phyloP scores from a whole-genome alignment of 2,113 vertebrate genomes.

The Bubo blakistoni region DNA sequence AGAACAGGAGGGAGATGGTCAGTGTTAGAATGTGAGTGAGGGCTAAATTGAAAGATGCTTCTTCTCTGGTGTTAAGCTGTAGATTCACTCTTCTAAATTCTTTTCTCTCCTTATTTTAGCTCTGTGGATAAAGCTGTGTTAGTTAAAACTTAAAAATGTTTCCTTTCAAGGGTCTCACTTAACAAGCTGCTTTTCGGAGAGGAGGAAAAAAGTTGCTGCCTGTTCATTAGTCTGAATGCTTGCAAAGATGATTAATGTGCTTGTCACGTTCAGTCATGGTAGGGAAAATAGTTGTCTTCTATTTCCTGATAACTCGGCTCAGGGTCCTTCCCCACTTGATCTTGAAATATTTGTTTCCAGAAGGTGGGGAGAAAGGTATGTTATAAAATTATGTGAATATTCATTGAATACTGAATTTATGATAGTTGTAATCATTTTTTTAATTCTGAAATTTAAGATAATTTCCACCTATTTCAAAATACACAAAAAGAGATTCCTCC shows the following conservation, averaged over 20 bases:
- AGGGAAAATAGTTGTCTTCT: background rate
- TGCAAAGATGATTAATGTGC: background rate
- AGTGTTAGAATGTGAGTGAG: background rate
- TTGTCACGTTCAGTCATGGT: background rate
- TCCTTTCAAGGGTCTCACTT: background rate
- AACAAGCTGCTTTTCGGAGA: background rate
- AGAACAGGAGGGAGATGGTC: background rate
- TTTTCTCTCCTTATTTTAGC: background rate
- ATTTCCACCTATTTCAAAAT: background rate
- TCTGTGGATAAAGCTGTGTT: background rate
- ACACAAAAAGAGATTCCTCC: fast-evolving
- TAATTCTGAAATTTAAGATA: background rate
- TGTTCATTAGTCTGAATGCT: background rate
- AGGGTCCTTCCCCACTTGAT: background rate
- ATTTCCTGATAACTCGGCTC: background rate
- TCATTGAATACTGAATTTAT: background rate
- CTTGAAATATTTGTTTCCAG: background rate
- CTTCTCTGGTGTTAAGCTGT: background rate
- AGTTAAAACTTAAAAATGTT: background rate
- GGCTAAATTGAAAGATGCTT: background rate
- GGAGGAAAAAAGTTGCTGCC: background rate
- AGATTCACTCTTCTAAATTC: background rate
- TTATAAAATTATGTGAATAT: background rate
- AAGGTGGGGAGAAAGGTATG: fast-evolving
- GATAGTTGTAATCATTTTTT: background rate